Base-by-base conservation (phyloP, 2,113 vertebrate genomes). In the Apteryx owenii region DNA sequence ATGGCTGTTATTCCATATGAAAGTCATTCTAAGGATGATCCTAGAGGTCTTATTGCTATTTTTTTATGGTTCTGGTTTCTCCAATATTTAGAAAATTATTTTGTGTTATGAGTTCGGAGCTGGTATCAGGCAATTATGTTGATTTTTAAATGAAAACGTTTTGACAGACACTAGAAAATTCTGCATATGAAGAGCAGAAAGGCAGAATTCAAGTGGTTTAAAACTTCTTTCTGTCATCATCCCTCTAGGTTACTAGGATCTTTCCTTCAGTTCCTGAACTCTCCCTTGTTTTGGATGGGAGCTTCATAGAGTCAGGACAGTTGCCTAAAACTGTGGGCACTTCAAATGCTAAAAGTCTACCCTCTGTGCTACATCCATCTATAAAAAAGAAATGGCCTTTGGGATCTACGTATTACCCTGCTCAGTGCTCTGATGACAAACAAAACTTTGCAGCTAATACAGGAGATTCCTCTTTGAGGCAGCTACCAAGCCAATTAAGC, bases 231-330 rank as follows among this genome's bases (percentile, higher is more conserved):
- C 58, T 40, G 46, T 93, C 73, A 93, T 26, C 94, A 31, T 79
- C 28, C n/a, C 92, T 58, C 77, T 92, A 99, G 98, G 91, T 98
- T 77, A 97, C 98, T 54, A 98, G 96, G 76, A 97, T 99, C 88
- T 99, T 99, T 75, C 99, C 99, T 33, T 99, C 98, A 10, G 99
- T 99, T 83, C 99, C 99, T 7, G 99, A 99, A 90, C 98, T 99
- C n/a, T 99, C 99, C 2, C 97, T 99, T 91, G 98, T 99, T 85
- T 98, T 99, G 71, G 99, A 99, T 86, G 97, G 98, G 53, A 98
- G 97, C 88, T 98, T 98, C 23, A 21, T 86, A 79, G 98, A 98
- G 65, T 87, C 97, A 25, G 96, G 90, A 70, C 81, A 95, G 64
- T 31, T n/a, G 0, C 60, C 97, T 54, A 96, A 96, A 23, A 70